Evolutionary conservation across 2,113 vertebrate genomes (phyloP), one percentile per base, ranked within the genome.

Genomic region (Nerophis ophidion): DNA sequence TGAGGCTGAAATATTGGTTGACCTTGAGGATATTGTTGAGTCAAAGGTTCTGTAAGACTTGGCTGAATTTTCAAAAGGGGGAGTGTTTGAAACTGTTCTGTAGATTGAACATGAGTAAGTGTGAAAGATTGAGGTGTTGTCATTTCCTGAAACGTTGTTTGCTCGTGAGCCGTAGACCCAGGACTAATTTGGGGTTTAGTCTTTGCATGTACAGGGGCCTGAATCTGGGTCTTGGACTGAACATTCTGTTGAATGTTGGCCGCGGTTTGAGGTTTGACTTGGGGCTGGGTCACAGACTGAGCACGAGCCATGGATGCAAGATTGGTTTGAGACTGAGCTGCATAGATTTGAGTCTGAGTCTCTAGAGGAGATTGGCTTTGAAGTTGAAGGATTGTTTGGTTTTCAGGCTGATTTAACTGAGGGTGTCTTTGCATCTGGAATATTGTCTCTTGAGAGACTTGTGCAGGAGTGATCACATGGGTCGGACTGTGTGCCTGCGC

Each of bases 1-100:
- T 75, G 74, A 47, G 48, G 51, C 38, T 73, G 71, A 40, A 52
- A 38, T 11, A 38, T 15, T 19, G 33, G 16, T 40, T 68, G 76
- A 45, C 46, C 5, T 17, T 70, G 67, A 36, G 57, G 16, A 34
- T 68, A 75, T 38, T 44, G 3, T 17, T 70, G 67, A 34, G 54
- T 34, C 4, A 15, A 16, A 36, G 51, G n/a, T 26, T 63, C 66
- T 15, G 16, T 0, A 13, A 58, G 69, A 54, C 48, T 57, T 68
- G 4, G 51, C 6, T 46, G 66, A 46, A 36, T 0, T 35, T 63
- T 34, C 26, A 62, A 9, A 13, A 80, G 77, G 51, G 26, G 6
- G 26, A 63, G 61, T 14, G 47, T 35, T 61, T 76, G 71, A 44
- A 54, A 16, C 17, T 67, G 49, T 15, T 16, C 17, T 4, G 4